Percentiles rank a stretch among this genome's conserved stretches.
Evolutionary conservation across 1,140 invertebrate species (phyloP).

Genomic region (Hormaphis cornu): DNA sequence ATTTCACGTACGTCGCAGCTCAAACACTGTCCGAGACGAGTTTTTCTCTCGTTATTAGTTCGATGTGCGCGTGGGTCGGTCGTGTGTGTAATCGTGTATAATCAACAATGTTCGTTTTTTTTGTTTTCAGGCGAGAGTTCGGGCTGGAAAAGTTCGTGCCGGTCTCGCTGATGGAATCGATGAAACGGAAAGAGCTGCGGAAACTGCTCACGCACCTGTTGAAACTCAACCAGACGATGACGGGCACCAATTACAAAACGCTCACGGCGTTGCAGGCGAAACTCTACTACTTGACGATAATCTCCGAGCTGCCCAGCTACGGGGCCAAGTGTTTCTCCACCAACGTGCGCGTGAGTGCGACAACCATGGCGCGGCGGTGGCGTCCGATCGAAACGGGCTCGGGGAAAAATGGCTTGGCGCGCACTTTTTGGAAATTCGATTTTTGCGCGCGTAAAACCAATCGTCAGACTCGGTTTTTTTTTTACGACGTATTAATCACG

Average conservation of each 20-base stretch:
- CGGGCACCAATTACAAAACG: conserved; percentile 68
- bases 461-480: too few species aligned
- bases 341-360: conserved; percentile 46
- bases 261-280: conserved; percentile 72
- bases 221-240: conserved; percentile 74
- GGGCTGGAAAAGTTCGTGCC: conserved; percentile 83
- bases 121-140: conserved; percentile 63
- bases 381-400: too few species aligned
- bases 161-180: conserved; percentile 67
- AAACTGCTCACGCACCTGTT: conserved; percentile 76
- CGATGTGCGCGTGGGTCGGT: too few species aligned
- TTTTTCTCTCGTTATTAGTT: too few species aligned
- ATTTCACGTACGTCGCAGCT: too few species aligned
- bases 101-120: neutral
- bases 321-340: conserved; percentile 79
- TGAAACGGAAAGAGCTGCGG: conserved; percentile 82
- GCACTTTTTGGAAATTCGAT: too few species aligned
- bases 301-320: conserved; percentile 75
- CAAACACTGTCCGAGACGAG: too few species aligned
- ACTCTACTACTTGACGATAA: conserved; percentile 80
- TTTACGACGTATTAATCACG: too few species aligned
- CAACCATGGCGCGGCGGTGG: too few species aligned
- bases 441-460: too few species aligned
- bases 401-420: too few species aligned
- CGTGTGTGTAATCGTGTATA: too few species aligned